phyloP scores from a whole-genome alignment of 2,113 vertebrate genomes.

The Suricata suricatta region DNA sequence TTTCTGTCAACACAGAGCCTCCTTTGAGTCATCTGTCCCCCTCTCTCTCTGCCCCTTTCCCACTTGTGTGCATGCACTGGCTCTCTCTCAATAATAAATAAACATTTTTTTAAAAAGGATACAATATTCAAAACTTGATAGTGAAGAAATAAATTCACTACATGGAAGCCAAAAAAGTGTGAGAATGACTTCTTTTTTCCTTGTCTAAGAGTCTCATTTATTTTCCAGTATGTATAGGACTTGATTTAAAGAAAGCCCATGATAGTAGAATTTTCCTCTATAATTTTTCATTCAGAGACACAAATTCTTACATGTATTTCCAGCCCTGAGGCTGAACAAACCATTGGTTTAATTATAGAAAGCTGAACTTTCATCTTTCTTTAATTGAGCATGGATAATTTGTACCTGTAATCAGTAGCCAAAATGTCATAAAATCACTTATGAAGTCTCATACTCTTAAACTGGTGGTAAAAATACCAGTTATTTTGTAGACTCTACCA shows the following conservation, averaged over 20 bases:
- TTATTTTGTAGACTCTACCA: not conserved
- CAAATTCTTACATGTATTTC: conserved; percentile 12
- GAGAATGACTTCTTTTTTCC: not conserved
- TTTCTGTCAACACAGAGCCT: too few species aligned
- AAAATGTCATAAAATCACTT: conserved; percentile 49
- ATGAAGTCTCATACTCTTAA: not conserved
- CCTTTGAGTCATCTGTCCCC: too few species aligned
- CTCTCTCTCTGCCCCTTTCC: too few species aligned
- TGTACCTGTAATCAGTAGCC: conserved; percentile 27
- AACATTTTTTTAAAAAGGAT: not conserved
- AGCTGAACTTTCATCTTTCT: conserved; percentile 44
- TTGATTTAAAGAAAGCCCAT: conserved; percentile 17
- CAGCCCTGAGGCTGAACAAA: conserved; percentile 18
- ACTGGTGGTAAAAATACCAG: not conserved
- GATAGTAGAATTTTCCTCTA: not conserved
- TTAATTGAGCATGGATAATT: conserved; percentile 52
- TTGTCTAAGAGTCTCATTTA: not conserved
- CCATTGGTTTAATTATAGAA: conserved; percentile 55
- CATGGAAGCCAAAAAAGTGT: not conserved
- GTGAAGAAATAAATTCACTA: not conserved
- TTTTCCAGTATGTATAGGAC: not conserved
- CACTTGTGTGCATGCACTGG: too few species aligned
- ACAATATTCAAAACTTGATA: not conserved
- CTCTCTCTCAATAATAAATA: too few species aligned
- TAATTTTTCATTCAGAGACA: not conserved